Evolutionary conservation across 2,888 invertebrate genomes (phyloP), one percentile per base, ranked within the genome.

Genomic region (Nomada fucata): DNA sequence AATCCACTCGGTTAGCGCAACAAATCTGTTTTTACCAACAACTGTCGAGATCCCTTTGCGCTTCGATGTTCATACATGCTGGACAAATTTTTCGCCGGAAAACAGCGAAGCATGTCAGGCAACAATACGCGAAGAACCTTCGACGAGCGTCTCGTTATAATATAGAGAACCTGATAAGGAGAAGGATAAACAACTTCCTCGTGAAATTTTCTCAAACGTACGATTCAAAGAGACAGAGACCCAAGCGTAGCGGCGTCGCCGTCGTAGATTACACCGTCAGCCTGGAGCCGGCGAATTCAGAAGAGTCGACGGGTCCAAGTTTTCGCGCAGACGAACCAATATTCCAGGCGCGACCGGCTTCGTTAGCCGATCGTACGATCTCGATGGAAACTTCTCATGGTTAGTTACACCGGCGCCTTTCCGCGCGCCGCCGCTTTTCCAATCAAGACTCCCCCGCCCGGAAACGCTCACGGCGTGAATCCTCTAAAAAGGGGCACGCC

Each of bases 311-410:
- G 26, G 36, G 23, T 42, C 50, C 72, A 50, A 68, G 61, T 77
- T 81, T 83, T 36, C 80, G 82, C 80, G 73, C 68, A 86, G 88
- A 88, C 87, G 87, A 89, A 85, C 84, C 86, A 86, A 89, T 91
- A 91, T 91, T 89, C 89, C 88, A 86, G 90, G 89, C 87, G 88
- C 86, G 87, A 85, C 84, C 76, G 82, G 84, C 86, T 89, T 91
- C 92, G 92, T 91, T 91, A 92, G 91, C 63, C 87, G 85, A 89
- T 90, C 84, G 87, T 90, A 36, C 86, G 89, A 89, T 91, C 89
- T 88, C 87, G 90, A 89, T 90, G 87, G 88, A 90, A 90, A 90
- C 87, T 86, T 79, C 84, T 89, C 87, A 92, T 91, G 92, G 92
- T 92, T 92, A 92, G 92, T 92, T 92, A 92, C 90, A 91, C 91